Conservation (phyloP, 2,113 vertebrate species). For the Phaethornis superciliosus region DNA sequence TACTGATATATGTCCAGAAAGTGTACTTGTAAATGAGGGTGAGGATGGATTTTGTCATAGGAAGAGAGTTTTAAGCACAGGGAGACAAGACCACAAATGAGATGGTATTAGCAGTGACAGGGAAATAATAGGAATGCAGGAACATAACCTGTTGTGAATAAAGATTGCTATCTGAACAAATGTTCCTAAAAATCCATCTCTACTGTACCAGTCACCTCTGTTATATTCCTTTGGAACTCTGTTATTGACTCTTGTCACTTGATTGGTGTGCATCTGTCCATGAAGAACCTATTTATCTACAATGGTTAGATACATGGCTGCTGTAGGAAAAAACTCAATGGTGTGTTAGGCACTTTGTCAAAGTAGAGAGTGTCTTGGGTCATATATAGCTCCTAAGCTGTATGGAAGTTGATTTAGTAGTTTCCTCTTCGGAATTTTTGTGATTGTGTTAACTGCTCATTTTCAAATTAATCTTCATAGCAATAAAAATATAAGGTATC, state of each 20-base stretch:
- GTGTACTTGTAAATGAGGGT: background rate
- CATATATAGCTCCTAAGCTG: background rate
- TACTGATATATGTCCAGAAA: background rate
- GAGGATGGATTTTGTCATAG: background rate
- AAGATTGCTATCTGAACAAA: background rate
- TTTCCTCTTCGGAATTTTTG: background rate
- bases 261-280: background rate
- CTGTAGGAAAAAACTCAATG: background rate
- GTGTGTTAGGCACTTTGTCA: background rate
- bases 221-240: background rate
- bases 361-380: background rate
- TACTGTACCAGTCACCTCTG: background rate
- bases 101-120: background rate
- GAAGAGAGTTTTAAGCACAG: background rate
- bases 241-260: background rate
- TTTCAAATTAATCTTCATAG: background rate
- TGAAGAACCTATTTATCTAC: background rate
- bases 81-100: background rate
- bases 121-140: background rate
- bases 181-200: background rate
- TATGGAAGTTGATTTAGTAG: background rate
- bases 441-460: background rate
- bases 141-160: background rate
- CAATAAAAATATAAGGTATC: background rate
- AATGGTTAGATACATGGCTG: background rate